A percentile compares a stretch with the other conserved stretches of the same genome.
phyloP scores from a whole-genome alignment of 2,888 invertebrate genomes.

The Drosophila buzzatii region DNA sequence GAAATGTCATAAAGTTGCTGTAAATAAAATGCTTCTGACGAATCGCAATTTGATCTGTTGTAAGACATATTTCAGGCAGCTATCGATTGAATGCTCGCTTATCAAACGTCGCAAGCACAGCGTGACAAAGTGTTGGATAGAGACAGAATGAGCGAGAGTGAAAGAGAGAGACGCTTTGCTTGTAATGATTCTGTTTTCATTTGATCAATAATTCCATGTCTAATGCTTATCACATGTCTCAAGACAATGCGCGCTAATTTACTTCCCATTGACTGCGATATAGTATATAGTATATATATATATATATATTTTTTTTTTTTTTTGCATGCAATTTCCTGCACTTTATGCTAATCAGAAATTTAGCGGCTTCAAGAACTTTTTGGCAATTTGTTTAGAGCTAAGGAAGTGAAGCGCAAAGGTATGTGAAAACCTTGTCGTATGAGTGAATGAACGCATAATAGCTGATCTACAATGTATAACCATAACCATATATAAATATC shows the following conservation, averaged over 20 bases:
- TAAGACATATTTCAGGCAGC: conserved; percentile 17
- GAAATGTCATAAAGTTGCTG: neutral
- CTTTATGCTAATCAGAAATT: neutral
- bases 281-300: neutral
- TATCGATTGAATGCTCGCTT: conserved; percentile 20
- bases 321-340: conserved; percentile 45
- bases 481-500: too few species aligned
- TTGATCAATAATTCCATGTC: conserved; percentile 66
- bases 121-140: neutral
- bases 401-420: conserved; percentile 35
- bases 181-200: conserved; percentile 56
- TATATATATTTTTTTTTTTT: conserved; percentile 18
- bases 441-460: neutral
- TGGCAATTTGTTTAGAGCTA: conserved; percentile 4
- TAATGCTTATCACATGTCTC: conserved; percentile 52
- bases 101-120: conserved; percentile 8
- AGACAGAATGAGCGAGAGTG: neutral
- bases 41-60: conserved; percentile 29
- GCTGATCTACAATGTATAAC: neutral
- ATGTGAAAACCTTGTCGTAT: conserved; percentile 1
- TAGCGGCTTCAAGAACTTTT: neutral
- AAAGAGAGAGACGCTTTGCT: conserved; percentile 16
- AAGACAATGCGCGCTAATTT: conserved; percentile 46
- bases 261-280: conserved; percentile 50
- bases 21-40: neutral